Evolutionary conservation across 2,888 invertebrate species (phyloP), one percentile per base, ranked within the genome.

Genomic region (Slavum lentiscoides): DNA sequence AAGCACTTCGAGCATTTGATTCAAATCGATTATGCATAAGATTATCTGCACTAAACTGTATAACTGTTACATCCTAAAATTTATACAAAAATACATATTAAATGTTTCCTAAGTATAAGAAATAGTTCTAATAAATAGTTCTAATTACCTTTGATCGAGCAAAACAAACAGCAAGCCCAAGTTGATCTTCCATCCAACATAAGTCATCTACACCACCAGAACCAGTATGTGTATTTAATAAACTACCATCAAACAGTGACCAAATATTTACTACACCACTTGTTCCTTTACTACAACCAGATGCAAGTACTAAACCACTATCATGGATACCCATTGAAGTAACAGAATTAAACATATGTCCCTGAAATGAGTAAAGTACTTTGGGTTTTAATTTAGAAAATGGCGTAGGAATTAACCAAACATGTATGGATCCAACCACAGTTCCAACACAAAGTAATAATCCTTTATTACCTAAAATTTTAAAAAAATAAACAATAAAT

Each of bases 261-360:
- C 91, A 91, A 80, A 91, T 87, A 84, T 91, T 91, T 7, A 90
- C 87, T 83, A 90, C 87, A 9, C 90, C 90, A 80, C 84, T 85
- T 2, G 85, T 84, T n/a, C 87, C 87, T 84, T 88, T 87, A 5
- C 86, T 84, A 84, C 88, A 88, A 23, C 85, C 85, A 83, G 89
- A 88, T 0, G 89, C 90, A 80, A 91, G 84, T 83, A 90, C 86
- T 61, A 89, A 85, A 4, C 89, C 90, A 82, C 86, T 87, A 21
- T 87, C 86, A 85, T 89, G 88, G 82, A 91, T 87, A 0, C 87
- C 85, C 64, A 91, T 85, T 70, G 87, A 86, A 0, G 89, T 88
- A 6, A 90, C 88, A 58, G 88, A 86, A 83, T 88, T 87, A 83
- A 88, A 88, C 8, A 89, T 87, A 84, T 90, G 90, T 4, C 90